A percentile compares a stretch with the other conserved stretches of the same genome.
phyloP scores from a whole-genome alignment of 2,888 invertebrate species.

The Tenodera sinensis region DNA sequence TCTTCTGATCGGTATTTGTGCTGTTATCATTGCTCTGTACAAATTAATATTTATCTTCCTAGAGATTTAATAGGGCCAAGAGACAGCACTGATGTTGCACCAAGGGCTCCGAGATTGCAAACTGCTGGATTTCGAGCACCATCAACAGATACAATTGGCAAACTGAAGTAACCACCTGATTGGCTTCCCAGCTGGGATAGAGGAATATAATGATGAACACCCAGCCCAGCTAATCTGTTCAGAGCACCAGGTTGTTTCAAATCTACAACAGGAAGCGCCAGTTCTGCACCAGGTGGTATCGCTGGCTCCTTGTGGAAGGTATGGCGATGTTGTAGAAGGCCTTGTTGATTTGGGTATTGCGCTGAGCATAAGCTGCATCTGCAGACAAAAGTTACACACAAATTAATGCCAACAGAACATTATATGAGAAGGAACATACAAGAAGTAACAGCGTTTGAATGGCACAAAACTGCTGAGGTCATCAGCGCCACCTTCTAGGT shows the following conservation, averaged over 20 bases:
- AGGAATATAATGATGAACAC: conserved; percentile 72
- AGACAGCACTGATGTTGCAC: conserved; percentile 66
- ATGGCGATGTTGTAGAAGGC: conserved; percentile 60
- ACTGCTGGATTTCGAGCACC: conserved; percentile 58
- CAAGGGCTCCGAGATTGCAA: conserved; percentile 59
- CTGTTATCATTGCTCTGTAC: too few relatives aligned
- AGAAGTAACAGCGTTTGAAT: too few relatives aligned
- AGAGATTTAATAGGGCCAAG: conserved; percentile 66
- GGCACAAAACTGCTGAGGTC: too few relatives aligned
- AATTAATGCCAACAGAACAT: too few relatives aligned
- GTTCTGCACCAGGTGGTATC: conserved; percentile 45
- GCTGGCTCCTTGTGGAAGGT: conserved; percentile 56
- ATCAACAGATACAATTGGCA: conserved; percentile 67
- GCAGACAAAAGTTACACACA: background rate
- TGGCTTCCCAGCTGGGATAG: conserved; percentile 59
- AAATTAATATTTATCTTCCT: background rate
- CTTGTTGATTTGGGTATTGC: conserved; percentile 62
- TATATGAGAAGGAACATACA: too few relatives aligned
- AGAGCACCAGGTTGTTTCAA: conserved; percentile 64
- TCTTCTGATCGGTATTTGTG: too few relatives aligned
- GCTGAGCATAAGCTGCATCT: conserved; percentile 70
- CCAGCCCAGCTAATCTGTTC: conserved; percentile 60
- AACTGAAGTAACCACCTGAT: conserved; percentile 61
- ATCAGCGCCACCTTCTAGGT: too few relatives aligned
- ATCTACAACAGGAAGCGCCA: conserved; percentile 71